Evolutionary conservation across 2,888 invertebrate species (phyloP), one percentile per base, ranked within the genome.

Genomic region (Tiphia femorata): DNA sequence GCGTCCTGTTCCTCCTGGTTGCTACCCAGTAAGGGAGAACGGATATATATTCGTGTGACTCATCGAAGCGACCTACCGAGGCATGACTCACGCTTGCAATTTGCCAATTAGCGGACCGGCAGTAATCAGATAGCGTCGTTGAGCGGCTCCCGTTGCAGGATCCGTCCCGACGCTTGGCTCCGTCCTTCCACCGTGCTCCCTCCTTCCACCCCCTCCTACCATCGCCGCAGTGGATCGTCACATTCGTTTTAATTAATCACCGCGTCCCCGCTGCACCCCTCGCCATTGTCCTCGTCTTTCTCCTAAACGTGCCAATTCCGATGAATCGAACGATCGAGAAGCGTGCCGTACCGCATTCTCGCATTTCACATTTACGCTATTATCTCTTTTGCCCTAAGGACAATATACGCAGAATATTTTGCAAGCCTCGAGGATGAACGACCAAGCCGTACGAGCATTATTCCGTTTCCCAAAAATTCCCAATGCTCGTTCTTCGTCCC

Each of bases 101-200:
- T 80, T 73, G 67, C 75, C 75, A 79, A 80, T 80, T 80, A 77
- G 72, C 63, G 43, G 74, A 74, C 68, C 75, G 49, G 56, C 66
- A 58, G 66, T 75, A 76, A 79, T 78, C 78, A 77, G 79, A 79
- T 79, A 70, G 64, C 60, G 64, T 64, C 57, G 57, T 50, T 49
- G 46, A 55, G 58, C 54, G 52, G 55, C 58, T 58, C 62, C 49
- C 61, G 63, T 46, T 25, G 5, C 25, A 8, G 6, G 25, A 4
- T 25, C 8, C 8, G 25, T 6, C 6, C 25, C 25, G 25, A 25
- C 25, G 5, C 25, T 5, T 8, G 25, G n/a, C n/a, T n/a, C n/a
- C n/a, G n/a, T n/a, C n/a, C n/a, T n/a, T n/a, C 33, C 33, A n/a
- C 33, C 12, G 33, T 33, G 14, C 12, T 33, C 14, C 33, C 7